These are phyloP conservation scores for Orgyia antiqua DNA, from an alignment of 2,888 invertebrate species.

Conservation along the genomic window DNA sequence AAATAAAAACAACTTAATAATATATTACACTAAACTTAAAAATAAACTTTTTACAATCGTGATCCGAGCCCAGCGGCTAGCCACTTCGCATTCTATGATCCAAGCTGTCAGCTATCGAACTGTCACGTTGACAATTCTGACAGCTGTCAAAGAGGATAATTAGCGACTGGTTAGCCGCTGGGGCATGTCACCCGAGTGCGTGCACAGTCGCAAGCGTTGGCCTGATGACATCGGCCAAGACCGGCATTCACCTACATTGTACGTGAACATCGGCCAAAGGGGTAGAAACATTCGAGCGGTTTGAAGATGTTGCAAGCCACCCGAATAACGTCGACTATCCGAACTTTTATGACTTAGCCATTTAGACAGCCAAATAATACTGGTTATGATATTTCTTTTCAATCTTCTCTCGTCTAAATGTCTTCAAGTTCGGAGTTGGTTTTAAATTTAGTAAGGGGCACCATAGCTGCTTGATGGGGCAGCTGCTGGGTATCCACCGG, in stretches of 20 bases:
- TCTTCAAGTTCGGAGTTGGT: slow-evolving; percentile 23
- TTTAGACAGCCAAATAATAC: slow-evolving; percentile 16
- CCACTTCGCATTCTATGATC: slow-evolving; percentile 50
- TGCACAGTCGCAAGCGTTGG: slow-evolving; percentile 75
- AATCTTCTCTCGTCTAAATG: slow-evolving; percentile 18
- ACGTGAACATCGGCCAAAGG: slow-evolving; percentile 57
- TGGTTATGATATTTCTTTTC: slow-evolving; percentile 13
- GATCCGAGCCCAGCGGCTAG: slow-evolving; percentile 60
- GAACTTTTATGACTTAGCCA: slow-evolving; percentile 28
- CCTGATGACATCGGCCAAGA: slow-evolving; percentile 45
- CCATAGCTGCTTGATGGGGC: slow-evolving; percentile 84
- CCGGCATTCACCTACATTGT: slow-evolving; percentile 71
- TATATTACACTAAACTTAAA: slow-evolving; percentile 67
- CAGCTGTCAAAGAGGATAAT: slow-evolving; percentile 24
- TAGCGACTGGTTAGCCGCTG: slow-evolving; percentile 63
- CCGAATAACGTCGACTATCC: slow-evolving; percentile 55
- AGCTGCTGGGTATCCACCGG: slow-evolving; percentile 77
- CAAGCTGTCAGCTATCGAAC: slow-evolving; percentile 25
- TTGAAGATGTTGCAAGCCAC: slow-evolving; percentile 39
- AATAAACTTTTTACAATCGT: slow-evolving; percentile 73
- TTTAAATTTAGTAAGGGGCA: slow-evolving; percentile 68
- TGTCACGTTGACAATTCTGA: slow-evolving; percentile 19
- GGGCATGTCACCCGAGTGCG: slow-evolving; percentile 61
- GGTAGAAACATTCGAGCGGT: slow-evolving; percentile 56
- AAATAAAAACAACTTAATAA: slow-evolving; percentile 66